Evolutionary conservation across 2,113 vertebrate genomes (phyloP), one percentile per base, ranked within the genome.

Genomic region (Polyodon spathula): DNA sequence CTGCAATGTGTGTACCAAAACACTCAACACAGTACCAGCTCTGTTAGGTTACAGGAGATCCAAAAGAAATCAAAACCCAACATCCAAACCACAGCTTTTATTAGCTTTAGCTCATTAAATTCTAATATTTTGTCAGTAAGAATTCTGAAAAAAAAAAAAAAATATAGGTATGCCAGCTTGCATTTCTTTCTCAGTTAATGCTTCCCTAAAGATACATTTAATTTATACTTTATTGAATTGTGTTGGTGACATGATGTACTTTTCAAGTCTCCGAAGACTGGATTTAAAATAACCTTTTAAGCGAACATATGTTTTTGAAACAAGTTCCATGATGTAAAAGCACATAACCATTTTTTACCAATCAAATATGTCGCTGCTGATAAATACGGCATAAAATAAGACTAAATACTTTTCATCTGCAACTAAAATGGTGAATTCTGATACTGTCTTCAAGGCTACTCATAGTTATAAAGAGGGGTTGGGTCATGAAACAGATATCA

Each of bases 1-100:
- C 75, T 81, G 79, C 82, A 86, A 82, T 78, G 79, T 83, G 81
- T 81, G 77, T 60, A 61, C 59, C 39, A 52, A 51, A 57, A 42
- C 39, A 37, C n/a, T 16, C 15, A 15, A 27, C 58, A 60, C 40
- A 44, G 14, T 41, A 51, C 51, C 57, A 44, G 52, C 2, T 17
- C 15, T n/a, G 40, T 52, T 12, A 41, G 16, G 11, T n/a, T 42
- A 56, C 27, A 17, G 53, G 46, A 17, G 61, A 46, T 55, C 38
- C 41, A 40, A 51, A 44, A 40, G 58, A 59, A 61, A 40, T 57
- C 15, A 56, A 56, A 56, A 57, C 14, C 37, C 54, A 44, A 16
- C 37, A 58, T 58, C 69, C 63, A 68, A 59, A 66, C 58, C 66
- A 68, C 69, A 59, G 62, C 27, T 62, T 61, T 61, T 67, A 63